Evolutionary conservation across 30 jellyfish, hydroid and myxozoan species (phyloP).

Genomic region (Hydractinia echinata): DNA sequence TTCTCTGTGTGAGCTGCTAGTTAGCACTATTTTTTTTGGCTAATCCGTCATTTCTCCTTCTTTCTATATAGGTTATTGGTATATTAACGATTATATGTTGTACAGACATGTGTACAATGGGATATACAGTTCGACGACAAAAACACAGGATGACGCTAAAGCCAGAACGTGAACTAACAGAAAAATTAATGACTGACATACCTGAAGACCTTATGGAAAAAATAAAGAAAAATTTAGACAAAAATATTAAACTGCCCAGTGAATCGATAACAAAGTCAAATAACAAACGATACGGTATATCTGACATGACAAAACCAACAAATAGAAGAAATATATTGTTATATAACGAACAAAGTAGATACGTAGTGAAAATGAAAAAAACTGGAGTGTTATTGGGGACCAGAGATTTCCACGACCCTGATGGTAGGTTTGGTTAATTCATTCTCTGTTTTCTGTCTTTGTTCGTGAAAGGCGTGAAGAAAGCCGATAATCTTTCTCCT

Average conservation of each 20-base stretch:
- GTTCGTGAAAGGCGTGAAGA: too few relatives aligned
- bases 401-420: not conserved
- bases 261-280: not conserved
- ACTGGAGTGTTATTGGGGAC: constrained; percentile 11
- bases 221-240: not conserved
- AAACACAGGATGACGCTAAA: constrained; percentile 1
- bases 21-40: too few relatives aligned
- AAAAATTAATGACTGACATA: not conserved
- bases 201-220: not conserved
- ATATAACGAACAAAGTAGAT: not conserved
- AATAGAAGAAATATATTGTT: not conserved
- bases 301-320: not conserved
- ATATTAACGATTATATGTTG: constrained; percentile 3
- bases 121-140: not conserved
- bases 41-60: not conserved
- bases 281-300: not conserved
- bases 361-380: not conserved
- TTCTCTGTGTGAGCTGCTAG: too few relatives aligned
- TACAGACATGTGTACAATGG: not conserved
- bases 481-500: too few relatives aligned
- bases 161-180: constrained; percentile 5
- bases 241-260: not conserved
- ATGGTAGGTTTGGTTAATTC: not conserved
- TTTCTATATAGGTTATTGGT: not conserved
- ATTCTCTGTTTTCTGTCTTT: too few relatives aligned